Percentiles rank a stretch among this genome's conserved stretches.
Conservation (phyloP, 2,888 invertebrate genomes). For the Tolmerus cingulatus region DNA sequence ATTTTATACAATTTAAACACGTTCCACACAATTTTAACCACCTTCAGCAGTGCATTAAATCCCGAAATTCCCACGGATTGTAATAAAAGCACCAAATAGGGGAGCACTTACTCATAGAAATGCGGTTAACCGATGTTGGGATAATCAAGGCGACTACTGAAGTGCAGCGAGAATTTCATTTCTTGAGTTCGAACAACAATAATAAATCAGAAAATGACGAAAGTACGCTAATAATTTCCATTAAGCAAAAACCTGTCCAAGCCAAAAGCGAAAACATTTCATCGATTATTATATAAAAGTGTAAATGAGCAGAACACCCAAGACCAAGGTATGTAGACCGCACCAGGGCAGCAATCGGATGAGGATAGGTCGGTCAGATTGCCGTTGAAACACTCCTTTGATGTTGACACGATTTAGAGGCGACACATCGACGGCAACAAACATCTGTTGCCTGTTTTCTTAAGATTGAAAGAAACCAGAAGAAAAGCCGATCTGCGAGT, state of each 20-base stretch:
- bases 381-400: neutral
- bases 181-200: neutral
- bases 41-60: neutral
- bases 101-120: neutral
- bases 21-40: neutral
- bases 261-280: slow-evolving; percentile 9
- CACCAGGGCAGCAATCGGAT: neutral
- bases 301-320: neutral
- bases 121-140: neutral
- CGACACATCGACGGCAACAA: neutral
- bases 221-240: slow-evolving; percentile 16
- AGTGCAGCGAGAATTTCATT: neutral
- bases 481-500: neutral
- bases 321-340: neutral
- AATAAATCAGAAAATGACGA: slow-evolving; percentile 18
- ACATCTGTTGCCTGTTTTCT: neutral
- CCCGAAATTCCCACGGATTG: neutral
- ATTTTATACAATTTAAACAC: neutral
- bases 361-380: neutral
- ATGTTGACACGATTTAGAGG: slow-evolving; percentile 18
- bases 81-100: neutral
- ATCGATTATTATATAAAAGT: slow-evolving; percentile 21
- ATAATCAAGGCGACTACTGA: neutral
- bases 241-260: slow-evolving; percentile 5
- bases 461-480: neutral